Base-by-base conservation (phyloP, 2,888 invertebrate species). In the Gonocerus acuteangulatus region DNA sequence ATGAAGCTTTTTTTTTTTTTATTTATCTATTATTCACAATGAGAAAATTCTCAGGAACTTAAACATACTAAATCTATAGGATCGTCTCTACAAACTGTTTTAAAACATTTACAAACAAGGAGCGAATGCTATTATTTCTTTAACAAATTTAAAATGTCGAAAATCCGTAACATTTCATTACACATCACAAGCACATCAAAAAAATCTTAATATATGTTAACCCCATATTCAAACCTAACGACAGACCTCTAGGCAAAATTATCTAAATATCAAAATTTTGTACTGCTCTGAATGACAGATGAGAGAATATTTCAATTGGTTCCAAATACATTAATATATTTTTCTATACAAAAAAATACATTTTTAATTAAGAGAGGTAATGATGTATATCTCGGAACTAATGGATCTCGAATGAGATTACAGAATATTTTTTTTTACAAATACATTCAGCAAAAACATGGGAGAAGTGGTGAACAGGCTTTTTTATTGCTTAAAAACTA, bases 21-120 rank as follows among this genome's bases (percentile, higher is more conserved):
- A n/a, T n/a, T 48, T 36, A 59, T 16, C 39, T 51, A 52, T 60
- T 64, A 64, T 64, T 59, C 64, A 64, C n/a, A 64, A 48, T 48
- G 61, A 62, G 48, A 63, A 57, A 62, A 36, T 51, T 57, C 54
- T 60, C 54, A 63, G 63, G 63, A 63, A 63, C 63, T 63, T 61
- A 63, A n/a, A 57, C 49, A 63, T 56, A 34, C 61, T 61, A 61
- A 47, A 36, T 22, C 61, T 61, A 60, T 60, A 63, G 63, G 61
- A 52, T 56, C 18, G 23, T 56, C 15, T 39, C 56, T 56, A 56
- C n/a, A 36, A 36, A 18, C 51, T 32, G 27, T 51, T 32, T 51
- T 51, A 51, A 51, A 51, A 51, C 32, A 51, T 51, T 51, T 51
- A 51, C 51, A 51, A 51, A 51, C 51, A 51, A 51, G 36, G 51